Percentiles rank a stretch among this genome's conserved stretches.
Evolutionary conservation across 2,888 invertebrate genomes (phyloP).

Genomic region (Agrochola lota): DNA sequence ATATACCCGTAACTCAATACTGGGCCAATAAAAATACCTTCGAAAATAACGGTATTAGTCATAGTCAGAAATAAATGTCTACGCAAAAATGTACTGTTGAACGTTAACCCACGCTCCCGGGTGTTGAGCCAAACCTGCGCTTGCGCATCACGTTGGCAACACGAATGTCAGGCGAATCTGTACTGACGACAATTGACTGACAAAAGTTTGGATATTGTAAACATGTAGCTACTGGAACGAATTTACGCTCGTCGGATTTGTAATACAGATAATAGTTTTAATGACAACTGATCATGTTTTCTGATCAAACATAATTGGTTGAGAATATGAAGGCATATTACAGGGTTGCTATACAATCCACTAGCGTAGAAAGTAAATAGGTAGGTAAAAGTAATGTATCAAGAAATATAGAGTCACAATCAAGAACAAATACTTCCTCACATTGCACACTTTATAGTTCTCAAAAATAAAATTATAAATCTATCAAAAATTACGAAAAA

Average conservation of each 20-base stretch:
- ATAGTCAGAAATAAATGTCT: conserved; percentile 82
- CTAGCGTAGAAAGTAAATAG: neutral
- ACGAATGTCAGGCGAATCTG: conserved; percentile 64
- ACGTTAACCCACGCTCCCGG: conserved; percentile 78
- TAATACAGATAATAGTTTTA: neutral
- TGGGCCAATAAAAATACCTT: conserved; percentile 82
- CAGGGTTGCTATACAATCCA: neutral
- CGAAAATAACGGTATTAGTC: conserved; percentile 85
- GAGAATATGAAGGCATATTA: neutral
- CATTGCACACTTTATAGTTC: neutral
- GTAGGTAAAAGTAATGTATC: too few relatives aligned
- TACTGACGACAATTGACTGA: conserved; percentile 69
- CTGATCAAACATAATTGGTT: neutral
- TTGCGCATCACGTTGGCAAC: conserved; percentile 66
- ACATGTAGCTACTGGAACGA: conserved; percentile 64
- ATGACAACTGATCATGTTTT: neutral
- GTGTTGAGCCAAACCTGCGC: conserved; percentile 75
- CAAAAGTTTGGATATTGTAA: conserved; percentile 69
- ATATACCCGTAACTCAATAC: conserved; percentile 80
- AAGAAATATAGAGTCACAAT: neutral
- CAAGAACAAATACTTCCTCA: neutral
- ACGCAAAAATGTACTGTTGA: conserved; percentile 76
- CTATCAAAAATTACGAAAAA: neutral
- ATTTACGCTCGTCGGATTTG: conserved; percentile 21
- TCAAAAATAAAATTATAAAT: conserved; percentile 28